Evolutionary conservation across 2,888 invertebrate species (phyloP).

Genomic region (Automeris io): DNA sequence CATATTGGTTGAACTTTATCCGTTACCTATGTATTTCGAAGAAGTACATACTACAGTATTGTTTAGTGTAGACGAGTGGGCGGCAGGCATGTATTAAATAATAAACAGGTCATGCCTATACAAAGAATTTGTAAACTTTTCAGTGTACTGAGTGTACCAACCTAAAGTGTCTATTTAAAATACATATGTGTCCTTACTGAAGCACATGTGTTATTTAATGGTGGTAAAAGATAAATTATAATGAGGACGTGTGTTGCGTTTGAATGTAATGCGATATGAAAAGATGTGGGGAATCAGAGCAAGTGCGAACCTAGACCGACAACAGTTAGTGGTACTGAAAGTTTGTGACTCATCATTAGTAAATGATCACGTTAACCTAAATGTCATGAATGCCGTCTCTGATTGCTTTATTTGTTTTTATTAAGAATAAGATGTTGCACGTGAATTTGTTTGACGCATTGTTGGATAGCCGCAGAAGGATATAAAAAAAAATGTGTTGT

Average conservation of each 20-base stretch:
- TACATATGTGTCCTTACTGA: constrained; percentile 22
- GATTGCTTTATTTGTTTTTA: constrained; percentile 35
- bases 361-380: constrained; percentile 52
- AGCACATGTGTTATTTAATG: constrained; percentile 26
- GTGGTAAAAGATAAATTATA: constrained; percentile 33
- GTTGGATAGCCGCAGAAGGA: background rate
- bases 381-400: constrained; percentile 34
- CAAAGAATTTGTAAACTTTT: constrained; percentile 7
- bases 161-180: too few relatives aligned
- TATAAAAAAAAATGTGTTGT: constrained; percentile 12
- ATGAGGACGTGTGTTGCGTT: constrained; percentile 46
- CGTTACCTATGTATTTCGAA: constrained; percentile 34
- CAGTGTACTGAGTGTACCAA: constrained; percentile 18
- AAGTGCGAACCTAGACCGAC: constrained; percentile 46
- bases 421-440: constrained; percentile 24
- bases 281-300: constrained; percentile 65
- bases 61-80: constrained; percentile 44
- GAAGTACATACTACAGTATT: constrained; percentile 45
- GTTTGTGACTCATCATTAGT: constrained; percentile 51
- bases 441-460: constrained; percentile 8
- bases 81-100: constrained; percentile 15
- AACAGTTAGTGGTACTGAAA: constrained; percentile 42
- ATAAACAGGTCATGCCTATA: constrained; percentile 34
- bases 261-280: constrained; percentile 53
- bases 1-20: constrained; percentile 33